Base-by-base conservation (phyloP, 2,888 invertebrate genomes). In the Spicauda simplicius region DNA sequence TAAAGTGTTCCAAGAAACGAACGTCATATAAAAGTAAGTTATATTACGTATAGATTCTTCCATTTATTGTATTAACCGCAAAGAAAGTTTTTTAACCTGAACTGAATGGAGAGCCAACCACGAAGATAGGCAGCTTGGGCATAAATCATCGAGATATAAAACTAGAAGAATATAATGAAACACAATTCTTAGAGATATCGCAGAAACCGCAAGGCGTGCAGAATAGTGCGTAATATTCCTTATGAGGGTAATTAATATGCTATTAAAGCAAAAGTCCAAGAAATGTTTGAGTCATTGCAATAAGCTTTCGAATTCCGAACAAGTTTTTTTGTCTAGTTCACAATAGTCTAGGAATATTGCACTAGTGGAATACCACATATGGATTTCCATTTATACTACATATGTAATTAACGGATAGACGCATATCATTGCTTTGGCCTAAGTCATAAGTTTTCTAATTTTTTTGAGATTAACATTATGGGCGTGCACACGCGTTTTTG, bases 141-240 rank as follows among this genome's bases (percentile, higher is more conserved):
- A 5, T n/a, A 45, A 14, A 45, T 45, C 14, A 45, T n/a, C 37
- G 1, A n/a, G 14, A 45, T 45, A 45, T 45, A n/a, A 45, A 45
- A n/a, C n/a, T 45, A 45, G 7, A 45, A 45, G 45, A 45, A 45
- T 6, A 45, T 2, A 45, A 45, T n/a, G 45, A 45, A n/a, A 14
- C 45, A 45, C n/a, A n/a, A 45, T 41, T 45, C 20, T 57, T 19
- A 14, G 57, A 45, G 41, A 57, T n/a, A 8, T 57, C n/a, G 7
- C 14, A 14, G 6, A 20, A n/a, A 20, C 41, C 41, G 57, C 57
- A 45, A 41, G n/a, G 57, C 57, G 41, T 10, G 18, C 18, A 57
- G 56, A 37, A 37, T 37, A 10, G 56, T 56, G 37, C 56, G 33
- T 50, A 50, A 50, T 50, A 50, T 50, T 50, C 50, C 50, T 10